Percentiles rank a stretch among this genome's conserved stretches.
phyloP scores from a whole-genome alignment of 2,113 vertebrate species.

The Eurystomus gularis region DNA sequence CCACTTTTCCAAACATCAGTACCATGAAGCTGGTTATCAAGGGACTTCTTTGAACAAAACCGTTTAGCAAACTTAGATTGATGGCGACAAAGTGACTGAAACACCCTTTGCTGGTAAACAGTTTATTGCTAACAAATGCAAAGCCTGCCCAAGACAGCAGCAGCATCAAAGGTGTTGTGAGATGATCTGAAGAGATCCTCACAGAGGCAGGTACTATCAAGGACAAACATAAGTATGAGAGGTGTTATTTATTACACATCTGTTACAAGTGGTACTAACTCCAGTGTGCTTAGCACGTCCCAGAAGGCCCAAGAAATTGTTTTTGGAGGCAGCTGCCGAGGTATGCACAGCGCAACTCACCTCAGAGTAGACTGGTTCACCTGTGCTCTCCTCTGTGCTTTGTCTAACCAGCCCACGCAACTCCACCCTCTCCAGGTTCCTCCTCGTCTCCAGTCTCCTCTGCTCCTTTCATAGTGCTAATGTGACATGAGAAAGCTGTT shows the following conservation, averaged over 20 bases:
- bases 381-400: background rate
- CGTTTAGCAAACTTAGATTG: background rate
- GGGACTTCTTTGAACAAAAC: background rate
- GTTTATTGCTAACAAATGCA: background rate
- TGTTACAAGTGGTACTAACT: background rate
- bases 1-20: background rate
- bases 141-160: fast-evolving
- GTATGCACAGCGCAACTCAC: background rate
- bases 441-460: background rate
- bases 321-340: slow-evolving; percentile 30
- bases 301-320: background rate
- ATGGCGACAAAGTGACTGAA: background rate
- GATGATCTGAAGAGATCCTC: background rate
- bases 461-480: background rate
- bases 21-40: background rate
- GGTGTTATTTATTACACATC: background rate
- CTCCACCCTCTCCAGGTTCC: background rate
- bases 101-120: background rate
- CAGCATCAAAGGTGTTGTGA: background rate
- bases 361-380: background rate
- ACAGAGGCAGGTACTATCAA: background rate
- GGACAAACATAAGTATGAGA: background rate
- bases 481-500: background rate
- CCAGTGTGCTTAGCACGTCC: background rate
- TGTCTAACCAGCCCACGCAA: background rate